These are phyloP conservation scores for Ameiurus melas DNA, from an alignment of 2,113 vertebrate species.

Conservation along the genomic window DNA sequence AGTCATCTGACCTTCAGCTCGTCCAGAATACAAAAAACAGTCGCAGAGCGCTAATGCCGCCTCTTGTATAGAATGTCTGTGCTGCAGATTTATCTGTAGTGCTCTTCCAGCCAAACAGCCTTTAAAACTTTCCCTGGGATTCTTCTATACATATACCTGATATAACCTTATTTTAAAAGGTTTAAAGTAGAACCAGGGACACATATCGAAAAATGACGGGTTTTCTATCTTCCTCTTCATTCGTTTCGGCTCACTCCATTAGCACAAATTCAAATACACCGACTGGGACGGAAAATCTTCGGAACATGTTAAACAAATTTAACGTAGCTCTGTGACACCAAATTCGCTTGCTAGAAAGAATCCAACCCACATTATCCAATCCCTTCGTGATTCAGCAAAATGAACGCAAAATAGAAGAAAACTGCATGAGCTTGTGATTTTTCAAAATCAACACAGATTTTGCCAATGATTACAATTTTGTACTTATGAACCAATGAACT, in stretches of 20 bases:
- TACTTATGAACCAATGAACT: no score
- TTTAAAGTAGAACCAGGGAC: not conserved
- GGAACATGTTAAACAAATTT: not conserved
- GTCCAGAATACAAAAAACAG: not conserved
- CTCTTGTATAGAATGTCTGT: not conserved
- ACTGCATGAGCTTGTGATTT: no score
- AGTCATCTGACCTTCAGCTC: not conserved
- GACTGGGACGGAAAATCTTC: not conserved
- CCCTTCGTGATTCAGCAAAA: no score
- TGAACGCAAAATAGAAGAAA: no score
- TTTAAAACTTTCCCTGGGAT: not conserved
- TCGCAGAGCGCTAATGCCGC: not conserved
- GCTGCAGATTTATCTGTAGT: not conserved
- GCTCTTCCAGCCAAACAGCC: not conserved
- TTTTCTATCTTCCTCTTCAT: not conserved
- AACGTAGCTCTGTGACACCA: not conserved
- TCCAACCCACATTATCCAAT: not conserved
- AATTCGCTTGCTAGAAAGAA: not conserved
- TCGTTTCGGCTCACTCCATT: not conserved
- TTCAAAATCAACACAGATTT: no score
- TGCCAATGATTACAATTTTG: not conserved
- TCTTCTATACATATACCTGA: not conserved
- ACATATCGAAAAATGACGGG: not conserved
- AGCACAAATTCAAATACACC: not conserved
- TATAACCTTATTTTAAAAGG: not conserved